Evolutionary conservation across 2,797 vertebrate species (phyloP).

Genomic region (Pygocentrus nattereri): DNA sequence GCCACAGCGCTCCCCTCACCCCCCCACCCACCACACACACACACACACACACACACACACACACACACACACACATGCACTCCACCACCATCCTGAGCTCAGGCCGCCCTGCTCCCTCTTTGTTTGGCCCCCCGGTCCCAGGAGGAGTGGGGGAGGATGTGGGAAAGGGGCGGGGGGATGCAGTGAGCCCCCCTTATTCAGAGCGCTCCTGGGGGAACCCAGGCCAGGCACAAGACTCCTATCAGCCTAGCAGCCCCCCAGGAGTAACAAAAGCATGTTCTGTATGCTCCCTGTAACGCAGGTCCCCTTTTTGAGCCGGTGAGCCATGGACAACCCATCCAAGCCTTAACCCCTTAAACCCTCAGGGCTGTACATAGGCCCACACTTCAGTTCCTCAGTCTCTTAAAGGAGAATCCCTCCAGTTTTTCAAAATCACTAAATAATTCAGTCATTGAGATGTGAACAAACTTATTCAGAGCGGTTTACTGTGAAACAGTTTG

Average conservation of each 20-base stretch:
- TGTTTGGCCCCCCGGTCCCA: constrained; percentile 82
- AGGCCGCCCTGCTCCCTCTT: constrained; percentile 81
- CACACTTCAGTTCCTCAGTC: background rate
- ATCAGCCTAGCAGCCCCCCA: constrained; percentile 83
- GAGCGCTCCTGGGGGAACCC: constrained; percentile 78
- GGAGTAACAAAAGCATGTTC: constrained; percentile 83
- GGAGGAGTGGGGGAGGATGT: constrained; percentile 76
- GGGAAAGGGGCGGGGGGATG: constrained; percentile 66
- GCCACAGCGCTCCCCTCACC: constrained; percentile 81
- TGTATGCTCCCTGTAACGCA: constrained; percentile 73
- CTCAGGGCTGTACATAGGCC: background rate
- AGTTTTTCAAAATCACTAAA: no score
- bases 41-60: background rate
- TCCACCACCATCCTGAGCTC: constrained; percentile 60
- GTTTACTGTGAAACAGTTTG: no score
- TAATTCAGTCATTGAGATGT: no score
- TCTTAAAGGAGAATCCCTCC: background rate
- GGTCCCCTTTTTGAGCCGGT: constrained; percentile 17
- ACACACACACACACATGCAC: background rate
- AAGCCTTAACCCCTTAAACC: background rate
- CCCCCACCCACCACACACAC: constrained; percentile 67
- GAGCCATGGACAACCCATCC: constrained; percentile 16
- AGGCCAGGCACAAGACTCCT: constrained; percentile 86
- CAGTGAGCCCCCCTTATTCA: constrained; percentile 84
- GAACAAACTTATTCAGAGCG: no score